These are phyloP conservation scores for Campoletis sonorensis DNA, from an alignment of 1,140 invertebrate genomes.

Conservation along the genomic window DNA sequence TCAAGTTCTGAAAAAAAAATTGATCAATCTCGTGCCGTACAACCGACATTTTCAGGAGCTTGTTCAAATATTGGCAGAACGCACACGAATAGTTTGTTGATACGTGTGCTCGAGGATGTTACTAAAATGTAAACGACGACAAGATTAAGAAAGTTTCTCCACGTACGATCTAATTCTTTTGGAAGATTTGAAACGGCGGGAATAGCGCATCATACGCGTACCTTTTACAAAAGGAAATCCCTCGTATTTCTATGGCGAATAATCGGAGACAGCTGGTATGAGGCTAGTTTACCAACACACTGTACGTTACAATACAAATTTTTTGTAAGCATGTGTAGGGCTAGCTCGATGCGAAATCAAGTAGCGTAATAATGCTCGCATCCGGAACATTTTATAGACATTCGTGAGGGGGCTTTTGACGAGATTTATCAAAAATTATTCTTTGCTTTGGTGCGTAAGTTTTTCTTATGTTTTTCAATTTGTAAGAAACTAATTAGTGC, in stretches of 20 bases:
- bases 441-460: no score
- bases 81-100: no score
- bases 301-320: slow-evolving; percentile 17
- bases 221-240: slow-evolving; percentile 56
- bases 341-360: slow-evolving; percentile 75
- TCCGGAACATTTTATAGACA: slow-evolving; percentile 17
- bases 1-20: no score
- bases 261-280: slow-evolving; percentile 70
- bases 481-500: background rate
- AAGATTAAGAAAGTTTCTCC: background rate
- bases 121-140: slow-evolving; percentile 18
- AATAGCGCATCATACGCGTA: slow-evolving; percentile 9
- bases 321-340: background rate
- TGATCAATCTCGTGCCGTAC: background rate
- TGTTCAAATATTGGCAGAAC: slow-evolving; percentile 74
- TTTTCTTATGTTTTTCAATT: no score
- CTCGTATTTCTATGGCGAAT: slow-evolving; percentile 71
- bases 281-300: slow-evolving; percentile 8
- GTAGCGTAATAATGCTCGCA: slow-evolving; percentile 73
- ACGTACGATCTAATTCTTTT: background rate
- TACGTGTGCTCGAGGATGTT: no score
- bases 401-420: no score
- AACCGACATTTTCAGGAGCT: slow-evolving; percentile 40
- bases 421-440: no score
- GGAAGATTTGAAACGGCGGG: slow-evolving; percentile 20